Evolutionary conservation across 1,140 invertebrate genomes (phyloP).

Genomic region (Brachystomella parvula): DNA sequence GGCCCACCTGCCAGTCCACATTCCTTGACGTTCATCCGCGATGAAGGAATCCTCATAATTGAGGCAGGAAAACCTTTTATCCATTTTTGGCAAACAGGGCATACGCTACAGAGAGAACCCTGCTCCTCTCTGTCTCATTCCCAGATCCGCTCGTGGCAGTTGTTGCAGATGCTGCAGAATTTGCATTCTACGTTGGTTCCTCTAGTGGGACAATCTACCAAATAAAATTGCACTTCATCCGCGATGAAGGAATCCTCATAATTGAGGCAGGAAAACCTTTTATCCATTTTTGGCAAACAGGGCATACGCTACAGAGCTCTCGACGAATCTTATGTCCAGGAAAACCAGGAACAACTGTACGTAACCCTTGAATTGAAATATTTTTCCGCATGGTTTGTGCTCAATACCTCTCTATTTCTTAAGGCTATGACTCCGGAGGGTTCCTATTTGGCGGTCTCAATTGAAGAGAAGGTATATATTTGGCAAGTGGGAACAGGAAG

Average conservation of each 20-base stretch:
- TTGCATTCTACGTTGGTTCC: conserved; percentile 62
- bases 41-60: conserved; percentile 29
- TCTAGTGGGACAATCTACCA: conserved; percentile 59
- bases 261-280: conserved; percentile 33
- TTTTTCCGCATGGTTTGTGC: too few species aligned
- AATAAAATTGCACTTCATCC: conserved; percentile 50
- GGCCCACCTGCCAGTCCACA: conserved; percentile 25
- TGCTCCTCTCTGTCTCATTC: conserved; percentile 66
- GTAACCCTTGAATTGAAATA: too few species aligned
- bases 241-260: conserved; percentile 31
- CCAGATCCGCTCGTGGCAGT: conserved; percentile 60
- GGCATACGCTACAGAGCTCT: conserved; percentile 28
- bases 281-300: conserved; percentile 36
- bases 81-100: conserved; percentile 35
- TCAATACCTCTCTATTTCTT: not conserved
- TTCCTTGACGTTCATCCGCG: conserved; percentile 24
- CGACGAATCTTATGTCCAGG: conserved; percentile 65
- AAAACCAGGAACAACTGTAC: conserved; percentile 54
- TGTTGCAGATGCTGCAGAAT: conserved; percentile 60
- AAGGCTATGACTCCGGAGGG: conserved; percentile 56
- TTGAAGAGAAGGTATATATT: conserved; percentile 71
- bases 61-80: conserved; percentile 35
- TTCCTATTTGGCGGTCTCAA: conserved; percentile 61
- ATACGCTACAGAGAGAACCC: conserved; percentile 46
- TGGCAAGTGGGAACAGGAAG: conserved; percentile 73